phyloP scores from a whole-genome alignment of 2,797 vertebrate genomes.

The Hirundo rustica region DNA sequence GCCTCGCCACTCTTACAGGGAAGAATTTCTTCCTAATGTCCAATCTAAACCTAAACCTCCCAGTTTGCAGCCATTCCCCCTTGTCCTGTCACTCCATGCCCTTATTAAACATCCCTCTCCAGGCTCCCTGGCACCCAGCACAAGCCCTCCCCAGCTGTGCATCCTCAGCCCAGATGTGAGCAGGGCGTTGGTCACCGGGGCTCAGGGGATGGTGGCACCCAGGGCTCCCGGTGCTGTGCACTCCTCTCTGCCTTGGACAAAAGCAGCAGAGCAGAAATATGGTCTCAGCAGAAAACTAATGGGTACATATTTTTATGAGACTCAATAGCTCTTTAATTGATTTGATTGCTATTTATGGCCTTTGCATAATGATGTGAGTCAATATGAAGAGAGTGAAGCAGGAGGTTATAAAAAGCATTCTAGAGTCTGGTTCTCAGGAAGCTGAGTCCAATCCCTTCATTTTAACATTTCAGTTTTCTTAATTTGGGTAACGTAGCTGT shows the following conservation, averaged over 20 bases:
- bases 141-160: not conserved
- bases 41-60: not conserved
- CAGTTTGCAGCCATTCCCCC: not conserved
- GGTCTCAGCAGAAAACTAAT: conserved; percentile 47
- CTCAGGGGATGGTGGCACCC: not conserved
- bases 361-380: conserved; percentile 62
- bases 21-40: not conserved
- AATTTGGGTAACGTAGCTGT: not conserved
- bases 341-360: conserved; percentile 65
- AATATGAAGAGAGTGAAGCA: conserved; percentile 2
- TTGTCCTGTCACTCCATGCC: not conserved
- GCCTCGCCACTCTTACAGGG: too few relatives aligned
- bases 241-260: not conserved
- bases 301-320: conserved; percentile 53
- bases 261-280: not conserved
- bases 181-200: rapidly evolving
- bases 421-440: not conserved
- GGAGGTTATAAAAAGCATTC: conserved; percentile 49
- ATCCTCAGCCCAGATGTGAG: not conserved
- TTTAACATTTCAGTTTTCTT: not conserved
- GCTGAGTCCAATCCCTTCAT: not conserved
- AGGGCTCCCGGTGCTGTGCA: rapidly evolving
- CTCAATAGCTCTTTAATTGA: conserved; percentile 66
- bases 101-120: not conserved
- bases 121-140: not conserved